A percentile compares a stretch with the other conserved stretches of the same genome.
phyloP scores from a whole-genome alignment of 2,797 vertebrate genomes.

The Bryconaethiops microstoma region DNA sequence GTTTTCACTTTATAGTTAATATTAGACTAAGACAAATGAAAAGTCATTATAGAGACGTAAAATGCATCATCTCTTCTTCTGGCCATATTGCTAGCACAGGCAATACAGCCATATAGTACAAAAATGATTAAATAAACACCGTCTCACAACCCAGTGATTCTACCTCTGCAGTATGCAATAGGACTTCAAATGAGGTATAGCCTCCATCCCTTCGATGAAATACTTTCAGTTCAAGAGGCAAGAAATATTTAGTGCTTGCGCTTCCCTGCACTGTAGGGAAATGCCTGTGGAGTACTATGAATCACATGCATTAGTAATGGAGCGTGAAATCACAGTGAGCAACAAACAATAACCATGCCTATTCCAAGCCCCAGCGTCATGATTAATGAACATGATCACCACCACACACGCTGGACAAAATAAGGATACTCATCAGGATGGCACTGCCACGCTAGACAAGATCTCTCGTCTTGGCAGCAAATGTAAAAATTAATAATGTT shows the following conservation, averaged over 20 bases:
- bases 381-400: slow-evolving; percentile 40
- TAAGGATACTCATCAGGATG: neutral
- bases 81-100: neutral
- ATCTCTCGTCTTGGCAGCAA: slow-evolving; percentile 14
- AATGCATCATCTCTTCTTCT: neutral
- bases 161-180: neutral
- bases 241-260: slow-evolving; percentile 9
- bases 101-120: neutral
- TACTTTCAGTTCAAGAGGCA: neutral
- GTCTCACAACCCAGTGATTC: neutral
- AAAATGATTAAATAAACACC: slow-evolving; percentile 8
- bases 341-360: slow-evolving; percentile 42
- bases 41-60: neutral
- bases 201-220: slow-evolving; percentile 1
- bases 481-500: neutral
- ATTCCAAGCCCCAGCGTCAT: slow-evolving; percentile 27
- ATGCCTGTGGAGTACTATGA: slow-evolving; percentile 23
- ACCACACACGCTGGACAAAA: slow-evolving; percentile 2
- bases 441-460: slow-evolving; percentile 7
- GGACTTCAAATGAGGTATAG: neutral
- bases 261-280: neutral
- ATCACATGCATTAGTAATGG: slow-evolving; percentile 43
- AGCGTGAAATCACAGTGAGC: slow-evolving; percentile 45
- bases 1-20: no score
- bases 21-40: neutral